Base-by-base conservation (phyloP, 64 coral and sea anemone species). In the Montipora foliosa region DNA sequence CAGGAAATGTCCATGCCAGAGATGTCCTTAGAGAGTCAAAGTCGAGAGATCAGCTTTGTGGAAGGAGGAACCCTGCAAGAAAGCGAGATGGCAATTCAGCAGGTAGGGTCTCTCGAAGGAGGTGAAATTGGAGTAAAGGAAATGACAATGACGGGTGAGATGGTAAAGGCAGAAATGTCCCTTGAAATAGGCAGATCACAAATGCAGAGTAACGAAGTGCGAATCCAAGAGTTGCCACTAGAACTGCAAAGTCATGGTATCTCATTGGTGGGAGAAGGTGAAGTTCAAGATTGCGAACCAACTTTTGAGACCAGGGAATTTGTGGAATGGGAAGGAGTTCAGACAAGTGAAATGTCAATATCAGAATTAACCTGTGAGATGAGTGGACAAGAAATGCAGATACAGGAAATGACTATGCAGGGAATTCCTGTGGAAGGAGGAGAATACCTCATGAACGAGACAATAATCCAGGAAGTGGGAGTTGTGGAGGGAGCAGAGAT, bases 131-230 rank as follows among this genome's bases (percentile, higher is more conserved):
- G 55, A 21, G 69, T 70, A 37, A 37, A 37, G 37, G 37, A 37
- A 0, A 37, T 37, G 37, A 37, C 37, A 37, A 37, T 37, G 37
- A 37, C 37, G 44, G 67, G 44, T 87, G 78, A 73, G 44, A 74
- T 91, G 58, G 4, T 37, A 15, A 68, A 69, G 4, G 12, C 37
- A 80, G 88, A 80, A 51, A 79, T 80, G 77, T 15, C 78, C 0
- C n/a, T 82, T 0, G 89, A 91, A 46, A 80, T 79, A 20, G 71
- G 16, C 47, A 22, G 75, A 55, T 44, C 49, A 24, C 77, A 82
- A 74, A 81, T 90, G 44, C 61, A 49, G 8, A 69, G 55, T 11
- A 57, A 90, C 44, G 89, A 81, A 44, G 46, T 16, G 22, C 4
- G 11, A 2, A 21, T 46, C 21, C 78, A 80, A 10, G 51, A 80